Evolutionary conservation across 1,140 invertebrate species (phyloP).

Genomic region (Laupala kohalensis): DNA sequence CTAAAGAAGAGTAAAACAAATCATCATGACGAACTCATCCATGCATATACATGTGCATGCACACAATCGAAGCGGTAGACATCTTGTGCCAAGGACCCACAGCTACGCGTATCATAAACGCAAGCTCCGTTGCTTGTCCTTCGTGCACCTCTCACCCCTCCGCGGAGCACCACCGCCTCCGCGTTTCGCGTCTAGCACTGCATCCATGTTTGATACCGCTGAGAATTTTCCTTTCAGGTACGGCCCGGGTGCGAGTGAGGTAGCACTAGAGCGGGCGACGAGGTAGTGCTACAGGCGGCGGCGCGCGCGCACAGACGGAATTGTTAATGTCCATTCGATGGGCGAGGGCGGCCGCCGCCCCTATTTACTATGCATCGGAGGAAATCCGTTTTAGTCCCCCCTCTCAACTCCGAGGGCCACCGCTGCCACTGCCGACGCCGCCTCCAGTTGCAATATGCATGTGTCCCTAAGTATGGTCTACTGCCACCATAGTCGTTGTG

Average conservation of each 20-base stretch:
- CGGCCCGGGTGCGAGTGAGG: too few species aligned
- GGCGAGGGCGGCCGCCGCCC: neutral
- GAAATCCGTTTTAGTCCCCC: neutral
- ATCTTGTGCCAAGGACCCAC: neutral
- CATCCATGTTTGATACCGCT: neutral
- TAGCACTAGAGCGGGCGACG: too few species aligned
- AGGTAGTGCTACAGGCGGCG: too few species aligned
- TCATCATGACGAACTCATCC: too few species aligned
- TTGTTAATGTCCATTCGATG: neutral
- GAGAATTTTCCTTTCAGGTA: neutral
- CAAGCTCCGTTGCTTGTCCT: neutral
- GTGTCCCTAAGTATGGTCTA: neutral
- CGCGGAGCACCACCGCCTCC: too few species aligned
- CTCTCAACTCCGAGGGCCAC: too few species aligned
- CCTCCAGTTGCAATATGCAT: neutral
- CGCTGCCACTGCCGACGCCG: too few species aligned
- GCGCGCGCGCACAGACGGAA: neutral
- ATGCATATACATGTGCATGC: neutral
- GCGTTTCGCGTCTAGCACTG: neutral
- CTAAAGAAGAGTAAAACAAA: neutral
- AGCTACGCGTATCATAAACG: neutral
- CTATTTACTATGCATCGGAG: neutral
- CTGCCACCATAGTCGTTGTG: too few species aligned
- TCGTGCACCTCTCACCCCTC: neutral
- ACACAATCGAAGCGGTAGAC: neutral